Percentiles rank a stretch among this genome's conserved stretches.
phyloP scores from a whole-genome alignment of 2,888 invertebrate genomes.

The Alloplasta piceator region DNA sequence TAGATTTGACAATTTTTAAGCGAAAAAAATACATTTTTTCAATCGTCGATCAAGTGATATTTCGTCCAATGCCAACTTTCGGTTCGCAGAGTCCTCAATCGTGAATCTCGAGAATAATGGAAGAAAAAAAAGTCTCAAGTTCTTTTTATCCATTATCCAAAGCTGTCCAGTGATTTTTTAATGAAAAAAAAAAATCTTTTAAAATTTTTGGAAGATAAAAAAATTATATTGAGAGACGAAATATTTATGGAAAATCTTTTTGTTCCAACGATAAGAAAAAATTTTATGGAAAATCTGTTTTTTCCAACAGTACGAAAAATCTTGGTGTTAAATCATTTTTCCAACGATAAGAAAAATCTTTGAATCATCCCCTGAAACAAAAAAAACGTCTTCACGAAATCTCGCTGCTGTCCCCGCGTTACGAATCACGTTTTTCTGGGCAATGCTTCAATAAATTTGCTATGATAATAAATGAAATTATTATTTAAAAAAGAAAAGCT shows the following conservation, averaged over 20 bases:
- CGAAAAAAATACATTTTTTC: too few relatives aligned
- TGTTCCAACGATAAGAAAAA: too few relatives aligned
- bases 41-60: conserved; percentile 40
- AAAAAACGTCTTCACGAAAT: conserved; percentile 10
- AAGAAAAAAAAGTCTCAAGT: too few relatives aligned
- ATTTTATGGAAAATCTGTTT: too few relatives aligned
- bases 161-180: neutral
- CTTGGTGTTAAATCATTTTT: neutral
- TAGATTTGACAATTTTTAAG: too few relatives aligned
- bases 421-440: conserved; percentile 24
- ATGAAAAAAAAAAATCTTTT: neutral
- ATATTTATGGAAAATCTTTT: too few relatives aligned
- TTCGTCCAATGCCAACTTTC: conserved; percentile 59
- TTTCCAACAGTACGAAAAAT: too few relatives aligned
- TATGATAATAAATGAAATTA: too few relatives aligned
- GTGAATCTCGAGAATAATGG: neutral
- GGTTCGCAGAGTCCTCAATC: conserved; percentile 10
- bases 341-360: neutral
- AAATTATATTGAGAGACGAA: too few relatives aligned
- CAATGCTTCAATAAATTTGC: conserved; percentile 67
- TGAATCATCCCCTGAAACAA: too few relatives aligned
- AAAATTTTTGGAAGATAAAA: neutral
- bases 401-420: conserved; percentile 26
- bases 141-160: neutral
- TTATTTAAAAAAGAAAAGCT: too few relatives aligned